These are phyloP conservation scores for Poecilobothrus nobilitatus DNA, from an alignment of 2,888 invertebrate genomes.

Conservation along the genomic window DNA sequence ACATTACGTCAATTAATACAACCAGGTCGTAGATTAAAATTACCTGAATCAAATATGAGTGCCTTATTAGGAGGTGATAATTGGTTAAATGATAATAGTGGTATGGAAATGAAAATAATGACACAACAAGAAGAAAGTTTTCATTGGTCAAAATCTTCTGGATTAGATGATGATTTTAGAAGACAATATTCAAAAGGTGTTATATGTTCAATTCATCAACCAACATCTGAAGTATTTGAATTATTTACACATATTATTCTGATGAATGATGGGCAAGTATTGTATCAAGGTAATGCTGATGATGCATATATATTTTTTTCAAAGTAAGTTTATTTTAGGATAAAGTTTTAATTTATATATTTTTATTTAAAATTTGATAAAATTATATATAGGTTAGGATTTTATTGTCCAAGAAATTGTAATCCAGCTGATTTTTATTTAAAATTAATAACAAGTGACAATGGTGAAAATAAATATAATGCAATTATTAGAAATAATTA, in stretches of 20 bases:
- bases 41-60: neutral
- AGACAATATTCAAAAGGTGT: conserved; percentile 54
- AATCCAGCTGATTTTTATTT: conserved; percentile 84
- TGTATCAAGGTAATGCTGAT: conserved; percentile 67
- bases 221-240: conserved; percentile 76
- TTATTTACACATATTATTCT: conserved; percentile 72
- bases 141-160: neutral
- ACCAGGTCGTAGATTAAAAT: conserved; percentile 6
- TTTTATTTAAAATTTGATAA: conserved; percentile 18
- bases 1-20: conserved; percentile 51
- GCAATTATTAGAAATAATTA: conserved; percentile 18
- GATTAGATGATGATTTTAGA: conserved; percentile 23
- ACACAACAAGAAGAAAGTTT: neutral
- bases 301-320: conserved; percentile 61
- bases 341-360: neutral
- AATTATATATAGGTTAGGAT: conserved; percentile 50
- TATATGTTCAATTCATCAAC: conserved; percentile 84
- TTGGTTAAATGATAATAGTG: conserved; percentile 23
- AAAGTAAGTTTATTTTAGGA: conserved; percentile 46
- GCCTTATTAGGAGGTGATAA: neutral
- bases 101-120: conserved; percentile 9
- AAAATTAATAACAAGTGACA: conserved; percentile 47
- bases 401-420: conserved; percentile 63
- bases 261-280: conserved; percentile 66
- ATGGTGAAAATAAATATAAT: conserved; percentile 41